Evolutionary conservation across 1,140 invertebrate genomes (phyloP).

Genomic region (Geopemphigus sp.): DNA sequence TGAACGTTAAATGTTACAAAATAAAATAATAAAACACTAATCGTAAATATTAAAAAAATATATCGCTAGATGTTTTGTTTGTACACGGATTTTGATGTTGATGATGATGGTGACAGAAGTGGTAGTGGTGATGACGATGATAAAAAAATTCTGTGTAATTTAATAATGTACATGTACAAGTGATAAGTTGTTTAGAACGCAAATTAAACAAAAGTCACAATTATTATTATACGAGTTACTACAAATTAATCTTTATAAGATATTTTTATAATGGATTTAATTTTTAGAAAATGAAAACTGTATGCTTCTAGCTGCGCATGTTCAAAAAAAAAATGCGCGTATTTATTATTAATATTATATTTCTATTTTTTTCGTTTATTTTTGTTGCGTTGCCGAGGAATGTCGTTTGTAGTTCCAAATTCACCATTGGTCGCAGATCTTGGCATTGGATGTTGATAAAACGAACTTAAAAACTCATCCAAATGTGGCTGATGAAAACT

Average conservation of each 20-base stretch:
- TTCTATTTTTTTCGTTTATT: conserved; percentile 46
- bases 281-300: conserved; percentile 7
- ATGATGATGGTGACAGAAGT: conserved; percentile 33
- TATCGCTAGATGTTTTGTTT: conserved; percentile 16
- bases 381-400: conserved; percentile 47
- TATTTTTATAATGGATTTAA: conserved; percentile 8
- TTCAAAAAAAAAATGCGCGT: conserved; percentile 3
- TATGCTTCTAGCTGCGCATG: conserved; percentile 12
- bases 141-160: conserved; percentile 11
- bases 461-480: conserved; percentile 39
- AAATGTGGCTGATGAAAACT: conserved; percentile 45
- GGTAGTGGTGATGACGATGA: too few relatives aligned
- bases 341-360: too few relatives aligned
- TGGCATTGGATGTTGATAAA: conserved; percentile 42
- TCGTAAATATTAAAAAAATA: conserved; percentile 31
- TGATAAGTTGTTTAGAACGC: conserved; percentile 13
- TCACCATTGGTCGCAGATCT: conserved; percentile 40
- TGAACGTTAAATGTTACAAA: conserved; percentile 15
- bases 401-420: conserved; percentile 27
- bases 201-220: conserved; percentile 11
- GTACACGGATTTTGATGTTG: neutral
- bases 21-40: conserved; percentile 44
- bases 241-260: conserved; percentile 22
- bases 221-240: conserved; percentile 2
- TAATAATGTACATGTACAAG: conserved; percentile 17